Evolutionary conservation across 2,797 vertebrate genomes (phyloP).

Genomic region (Pelodytes ibericus): DNA sequence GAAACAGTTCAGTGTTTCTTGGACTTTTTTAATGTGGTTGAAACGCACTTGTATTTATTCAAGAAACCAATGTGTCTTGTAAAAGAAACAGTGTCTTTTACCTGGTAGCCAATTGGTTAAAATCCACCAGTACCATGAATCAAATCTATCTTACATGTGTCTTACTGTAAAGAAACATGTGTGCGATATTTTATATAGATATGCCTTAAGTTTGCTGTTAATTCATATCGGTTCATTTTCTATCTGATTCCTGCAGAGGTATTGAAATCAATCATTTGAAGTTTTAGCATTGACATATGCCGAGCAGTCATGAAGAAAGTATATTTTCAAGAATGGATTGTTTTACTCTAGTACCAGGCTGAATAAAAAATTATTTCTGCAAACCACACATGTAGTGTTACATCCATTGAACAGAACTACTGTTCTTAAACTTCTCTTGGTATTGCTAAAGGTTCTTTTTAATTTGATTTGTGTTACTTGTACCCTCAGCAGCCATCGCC

Average conservation of each 20-base stretch:
- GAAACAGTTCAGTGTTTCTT: not conserved
- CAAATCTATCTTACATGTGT: slow-evolving; percentile 7
- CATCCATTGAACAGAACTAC: too few species aligned
- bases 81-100: not conserved
- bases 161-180: slow-evolving; percentile 10
- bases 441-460: too few species aligned
- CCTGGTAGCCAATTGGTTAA: not conserved
- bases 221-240: slow-evolving; percentile 30
- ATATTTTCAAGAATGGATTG: slow-evolving; percentile 12
- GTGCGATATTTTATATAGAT: slow-evolving; percentile 24
- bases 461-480: too few species aligned
- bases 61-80: not conserved
- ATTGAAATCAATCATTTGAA: not conserved
- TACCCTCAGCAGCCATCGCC: too few species aligned
- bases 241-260: slow-evolving; percentile 9
- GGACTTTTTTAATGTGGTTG: slow-evolving; percentile 33
- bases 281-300: not conserved
- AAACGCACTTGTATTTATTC: slow-evolving; percentile 32
- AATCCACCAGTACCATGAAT: slow-evolving; percentile 1
- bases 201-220: slow-evolving; percentile 33
- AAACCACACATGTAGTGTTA: not conserved
- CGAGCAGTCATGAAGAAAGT: slow-evolving; percentile 7
- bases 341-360: not conserved
- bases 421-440: too few species aligned
- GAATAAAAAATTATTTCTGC: slow-evolving; percentile 31